phyloP scores from a whole-genome alignment of 2,888 invertebrate species.

The Listrodromus nycthemerus region DNA sequence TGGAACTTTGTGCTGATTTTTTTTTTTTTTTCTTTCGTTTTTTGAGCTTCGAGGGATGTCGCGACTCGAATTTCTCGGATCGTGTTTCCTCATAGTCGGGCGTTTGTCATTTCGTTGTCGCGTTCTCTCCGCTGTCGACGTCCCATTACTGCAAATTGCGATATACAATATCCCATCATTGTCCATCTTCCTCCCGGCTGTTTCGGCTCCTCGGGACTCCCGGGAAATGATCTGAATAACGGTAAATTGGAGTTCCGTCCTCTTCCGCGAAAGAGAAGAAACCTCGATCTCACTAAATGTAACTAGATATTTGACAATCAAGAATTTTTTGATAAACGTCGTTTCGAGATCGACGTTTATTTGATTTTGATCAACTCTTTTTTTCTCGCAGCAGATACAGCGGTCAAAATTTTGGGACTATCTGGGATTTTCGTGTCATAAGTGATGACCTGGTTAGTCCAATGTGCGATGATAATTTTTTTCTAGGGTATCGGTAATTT shows the following conservation, averaged over 20 bases:
- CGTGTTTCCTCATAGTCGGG: slow-evolving; percentile 47
- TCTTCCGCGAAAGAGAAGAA: neutral
- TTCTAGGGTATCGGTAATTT: too few relatives aligned
- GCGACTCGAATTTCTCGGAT: slow-evolving; percentile 61
- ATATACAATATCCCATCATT: slow-evolving; percentile 47
- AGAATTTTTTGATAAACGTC: too few relatives aligned
- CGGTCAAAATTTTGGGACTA: too few relatives aligned
- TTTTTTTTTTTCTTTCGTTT: slow-evolving; percentile 48
- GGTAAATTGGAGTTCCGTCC: neutral
- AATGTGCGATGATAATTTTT: too few relatives aligned
- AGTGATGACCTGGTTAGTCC: too few relatives aligned
- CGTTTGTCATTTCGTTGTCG: slow-evolving; percentile 62
- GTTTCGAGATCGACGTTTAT: too few relatives aligned
- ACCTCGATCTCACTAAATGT: too few relatives aligned
- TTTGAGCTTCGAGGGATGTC: slow-evolving; percentile 31
- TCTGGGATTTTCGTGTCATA: too few relatives aligned
- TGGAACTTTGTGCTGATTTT: slow-evolving; percentile 23
- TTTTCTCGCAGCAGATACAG: too few relatives aligned
- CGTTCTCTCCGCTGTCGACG: slow-evolving; percentile 49
- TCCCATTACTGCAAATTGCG: slow-evolving; percentile 60
- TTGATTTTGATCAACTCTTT: too few relatives aligned
- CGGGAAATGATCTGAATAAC: neutral
- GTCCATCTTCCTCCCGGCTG: neutral
- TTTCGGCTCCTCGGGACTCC: slow-evolving; percentile 14
- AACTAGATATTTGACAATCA: slow-evolving; percentile 11